A percentile compares a stretch with the other conserved stretches of the same genome.
Evolutionary conservation across 1,140 invertebrate species (phyloP).

Genomic region (Drosophila leontia): DNA sequence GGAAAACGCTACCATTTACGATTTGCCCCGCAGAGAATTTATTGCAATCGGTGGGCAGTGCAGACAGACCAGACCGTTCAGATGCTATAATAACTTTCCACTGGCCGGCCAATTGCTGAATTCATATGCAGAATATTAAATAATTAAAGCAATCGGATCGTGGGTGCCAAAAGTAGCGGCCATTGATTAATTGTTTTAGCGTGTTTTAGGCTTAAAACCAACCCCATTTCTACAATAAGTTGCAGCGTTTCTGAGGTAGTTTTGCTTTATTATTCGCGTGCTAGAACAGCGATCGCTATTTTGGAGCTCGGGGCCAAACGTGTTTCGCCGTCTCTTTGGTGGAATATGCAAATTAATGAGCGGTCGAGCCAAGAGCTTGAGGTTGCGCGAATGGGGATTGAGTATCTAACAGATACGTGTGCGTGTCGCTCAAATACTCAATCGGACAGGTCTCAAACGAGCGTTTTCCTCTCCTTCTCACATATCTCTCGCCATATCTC

Average conservation of each 20-base stretch:
- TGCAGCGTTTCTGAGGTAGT: slow-evolving; percentile 35
- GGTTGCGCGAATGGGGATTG: slow-evolving; percentile 15
- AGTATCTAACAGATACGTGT: slow-evolving; percentile 67
- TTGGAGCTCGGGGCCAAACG: slow-evolving; percentile 43
- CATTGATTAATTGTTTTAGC: slow-evolving; percentile 66
- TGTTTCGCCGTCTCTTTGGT: slow-evolving; percentile 39
- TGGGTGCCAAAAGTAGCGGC: slow-evolving; percentile 50
- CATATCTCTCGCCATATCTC: slow-evolving; percentile 32
- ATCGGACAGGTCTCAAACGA: slow-evolving; percentile 42
- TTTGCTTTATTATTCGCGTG: slow-evolving; percentile 50
- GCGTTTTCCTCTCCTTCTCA: slow-evolving; percentile 30
- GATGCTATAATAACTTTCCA: slow-evolving; percentile 58
- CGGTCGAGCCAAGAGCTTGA: slow-evolving; percentile 20
- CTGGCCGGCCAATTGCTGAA: neutral
- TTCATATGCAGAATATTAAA: slow-evolving; percentile 45
- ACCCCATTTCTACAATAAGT: slow-evolving; percentile 13
- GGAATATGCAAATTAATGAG: slow-evolving; percentile 76
- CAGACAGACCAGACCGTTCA: slow-evolving; percentile 56
- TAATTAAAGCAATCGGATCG: slow-evolving; percentile 51
- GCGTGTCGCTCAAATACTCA: slow-evolving; percentile 71
- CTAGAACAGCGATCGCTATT: slow-evolving; percentile 55
- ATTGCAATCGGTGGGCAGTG: slow-evolving; percentile 79
- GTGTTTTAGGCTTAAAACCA: slow-evolving; percentile 10
- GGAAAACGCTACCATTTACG: slow-evolving; percentile 26
- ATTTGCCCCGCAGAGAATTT: slow-evolving; percentile 52